Evolutionary conservation across 2,113 vertebrate species (phyloP), one percentile per base, ranked within the genome.

Genomic region (Nyctibius bracteatus): DNA sequence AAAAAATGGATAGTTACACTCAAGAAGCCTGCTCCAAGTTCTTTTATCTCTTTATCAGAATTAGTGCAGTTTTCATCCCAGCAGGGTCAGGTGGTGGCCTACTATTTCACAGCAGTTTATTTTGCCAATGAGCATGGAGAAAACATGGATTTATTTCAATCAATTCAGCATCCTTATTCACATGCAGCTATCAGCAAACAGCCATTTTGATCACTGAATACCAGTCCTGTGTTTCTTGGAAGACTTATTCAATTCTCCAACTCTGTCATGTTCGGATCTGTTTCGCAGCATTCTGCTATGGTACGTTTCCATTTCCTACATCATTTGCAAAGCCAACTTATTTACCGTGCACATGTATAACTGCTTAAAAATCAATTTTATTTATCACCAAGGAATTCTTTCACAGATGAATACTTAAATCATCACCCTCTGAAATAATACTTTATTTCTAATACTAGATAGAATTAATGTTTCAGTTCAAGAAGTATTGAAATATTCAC

Each of bases 371-470:
- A 92, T 92, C 86, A 79, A 65, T 74, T 96, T 96, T 94, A 96
- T 94, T 96, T 63, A 86, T 75, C n/a, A 20, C 61, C 88, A 96
- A 86, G n/a, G 70, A 96, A 86, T 90, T 96, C 21, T 85, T 96
- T 94, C 94, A 96, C 94, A 96, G 92, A 93, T 84, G 44, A 95
- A 90, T 79, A 93, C 78, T 94, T 92, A 85, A 95, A 93, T 92
- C 62, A 89, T 81, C 77, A 93, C 77, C 83, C 58, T 95, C 90
- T 93, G 82, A 97, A 96, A 83, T 94, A 92, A 96, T 90, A 90
- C 86, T 94, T 96, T 93, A 96, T 94, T 96, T 96, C 91, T 95
- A 96, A 79, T 65, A 96, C 92, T 96, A 96, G 52, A 95, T 55
- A 96, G 88, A 96, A 92, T 84, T 93, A 81, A 71, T 96, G 86